Conservation (phyloP, 2,113 vertebrate species). For the Chloroceryle aenea region DNA sequence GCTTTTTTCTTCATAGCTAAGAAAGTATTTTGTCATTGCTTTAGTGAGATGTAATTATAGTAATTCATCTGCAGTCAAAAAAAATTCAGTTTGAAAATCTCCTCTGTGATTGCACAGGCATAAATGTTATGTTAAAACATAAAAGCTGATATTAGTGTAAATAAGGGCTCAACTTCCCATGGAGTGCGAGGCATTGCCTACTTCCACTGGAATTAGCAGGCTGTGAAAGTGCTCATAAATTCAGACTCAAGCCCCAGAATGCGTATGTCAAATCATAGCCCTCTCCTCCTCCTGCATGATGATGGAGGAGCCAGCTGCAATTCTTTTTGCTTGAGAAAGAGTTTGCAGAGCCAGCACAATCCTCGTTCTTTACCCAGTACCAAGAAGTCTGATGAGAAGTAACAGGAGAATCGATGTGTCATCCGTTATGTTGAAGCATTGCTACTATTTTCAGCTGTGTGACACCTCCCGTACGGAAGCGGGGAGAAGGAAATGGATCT, state of each 20-base stretch:
- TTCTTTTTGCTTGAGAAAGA: not conserved
- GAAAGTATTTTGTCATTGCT: slow-evolving; percentile 22
- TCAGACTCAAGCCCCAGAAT: not conserved
- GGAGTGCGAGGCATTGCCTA: not conserved
- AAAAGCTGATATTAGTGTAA: slow-evolving; percentile 35
- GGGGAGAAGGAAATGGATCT: not conserved
- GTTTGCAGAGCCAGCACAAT: not conserved
- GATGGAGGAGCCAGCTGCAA: not conserved
- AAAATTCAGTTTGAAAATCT: slow-evolving; percentile 32
- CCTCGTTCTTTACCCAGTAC: not conserved
- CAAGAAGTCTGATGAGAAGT: not conserved
- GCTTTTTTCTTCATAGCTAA: not conserved
- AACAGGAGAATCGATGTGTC: rapidly evolving
- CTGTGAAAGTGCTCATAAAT: not conserved
- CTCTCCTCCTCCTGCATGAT: not conserved
- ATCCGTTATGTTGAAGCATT: not conserved
- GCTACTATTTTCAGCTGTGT: not conserved
- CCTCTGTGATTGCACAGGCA: not conserved
- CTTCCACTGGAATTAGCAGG: not conserved
- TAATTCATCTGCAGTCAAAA: slow-evolving; percentile 33
- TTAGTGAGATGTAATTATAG: slow-evolving; percentile 17
- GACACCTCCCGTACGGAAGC: not conserved
- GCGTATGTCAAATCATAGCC: not conserved
- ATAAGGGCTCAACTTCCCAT: not conserved
- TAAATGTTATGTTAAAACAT: slow-evolving; percentile 34